A percentile compares a stretch with the other conserved stretches of the same genome.
phyloP scores from a whole-genome alignment of 2,113 vertebrate species.

The Odontophorus gujanensis region DNA sequence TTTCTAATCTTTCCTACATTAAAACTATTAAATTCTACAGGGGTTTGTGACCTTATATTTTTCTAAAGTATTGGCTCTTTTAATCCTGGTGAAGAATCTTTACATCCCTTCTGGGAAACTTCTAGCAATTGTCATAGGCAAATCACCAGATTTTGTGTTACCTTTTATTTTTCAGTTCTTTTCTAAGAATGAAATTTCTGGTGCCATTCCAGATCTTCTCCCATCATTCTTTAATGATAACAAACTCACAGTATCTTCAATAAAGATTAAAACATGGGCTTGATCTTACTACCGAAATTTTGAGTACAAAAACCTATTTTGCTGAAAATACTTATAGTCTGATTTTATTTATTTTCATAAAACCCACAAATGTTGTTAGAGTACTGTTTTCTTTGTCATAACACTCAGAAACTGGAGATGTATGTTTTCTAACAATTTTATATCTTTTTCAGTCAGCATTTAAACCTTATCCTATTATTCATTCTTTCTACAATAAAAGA shows the following conservation, averaged over 20 bases:
- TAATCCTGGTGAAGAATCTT: background rate
- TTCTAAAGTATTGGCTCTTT: background rate
- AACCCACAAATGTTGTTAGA: rapidly evolving
- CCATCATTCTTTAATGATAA: background rate
- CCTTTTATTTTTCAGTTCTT: background rate
- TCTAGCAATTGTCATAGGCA: background rate
- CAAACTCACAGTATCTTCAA: background rate
- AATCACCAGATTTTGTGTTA: background rate
- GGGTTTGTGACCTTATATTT: background rate
- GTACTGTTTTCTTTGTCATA: background rate
- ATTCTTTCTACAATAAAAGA: background rate
- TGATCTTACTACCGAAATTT: background rate
- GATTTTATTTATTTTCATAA: background rate
- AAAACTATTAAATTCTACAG: rapidly evolving
- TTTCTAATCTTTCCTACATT: background rate
- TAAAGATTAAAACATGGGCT: background rate
- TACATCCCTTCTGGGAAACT: background rate
- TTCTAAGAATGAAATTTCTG: background rate
- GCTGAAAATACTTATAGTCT: background rate
- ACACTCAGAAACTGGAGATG: background rate
- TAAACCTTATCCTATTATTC: background rate
- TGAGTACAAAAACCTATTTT: background rate
- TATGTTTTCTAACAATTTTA: background rate
- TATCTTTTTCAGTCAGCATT: background rate
- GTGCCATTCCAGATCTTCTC: background rate